A percentile compares a stretch with the other conserved stretches of the same genome.
Evolutionary conservation across 2,888 invertebrate species (phyloP).

Genomic region (Cerceris rybyensis): DNA sequence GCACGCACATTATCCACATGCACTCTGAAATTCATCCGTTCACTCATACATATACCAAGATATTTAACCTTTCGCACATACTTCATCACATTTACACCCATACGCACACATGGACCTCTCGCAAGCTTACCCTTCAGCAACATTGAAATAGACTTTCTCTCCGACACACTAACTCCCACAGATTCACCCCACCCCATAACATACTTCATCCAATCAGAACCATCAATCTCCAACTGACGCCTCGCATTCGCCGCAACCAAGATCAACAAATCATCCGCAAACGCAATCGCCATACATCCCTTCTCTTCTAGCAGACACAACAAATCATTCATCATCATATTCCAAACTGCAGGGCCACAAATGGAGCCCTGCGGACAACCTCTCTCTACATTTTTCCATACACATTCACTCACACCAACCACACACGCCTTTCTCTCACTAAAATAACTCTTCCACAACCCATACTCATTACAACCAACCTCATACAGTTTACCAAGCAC

Average conservation of each 20-base stretch:
- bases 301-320: neutral
- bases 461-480: slow-evolving; percentile 1
- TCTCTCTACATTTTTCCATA: slow-evolving; percentile 2
- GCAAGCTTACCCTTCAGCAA: no score
- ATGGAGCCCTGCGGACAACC: slow-evolving; percentile 14
- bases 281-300: slow-evolving; percentile 2
- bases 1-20: neutral
- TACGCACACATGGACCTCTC: no score
- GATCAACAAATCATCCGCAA: slow-evolving; percentile 27
- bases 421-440: slow-evolving; percentile 10
- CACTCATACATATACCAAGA: neutral
- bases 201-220: slow-evolving; percentile 11
- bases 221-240: neutral
- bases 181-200: neutral
- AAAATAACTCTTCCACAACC: slow-evolving; percentile 12
- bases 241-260: neutral
- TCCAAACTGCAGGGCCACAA: no score
- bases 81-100: neutral
- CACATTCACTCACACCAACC: slow-evolving; percentile 1
- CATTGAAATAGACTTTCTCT: no score
- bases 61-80: slow-evolving; percentile 1
- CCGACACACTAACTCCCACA: no score
- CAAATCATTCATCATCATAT: slow-evolving; percentile 13
- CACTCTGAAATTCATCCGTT: neutral
- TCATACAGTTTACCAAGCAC: slow-evolving; percentile 10